Evolutionary conservation across 2,113 vertebrate genomes (phyloP).

Genomic region (Rhinichthys klamathensis): DNA sequence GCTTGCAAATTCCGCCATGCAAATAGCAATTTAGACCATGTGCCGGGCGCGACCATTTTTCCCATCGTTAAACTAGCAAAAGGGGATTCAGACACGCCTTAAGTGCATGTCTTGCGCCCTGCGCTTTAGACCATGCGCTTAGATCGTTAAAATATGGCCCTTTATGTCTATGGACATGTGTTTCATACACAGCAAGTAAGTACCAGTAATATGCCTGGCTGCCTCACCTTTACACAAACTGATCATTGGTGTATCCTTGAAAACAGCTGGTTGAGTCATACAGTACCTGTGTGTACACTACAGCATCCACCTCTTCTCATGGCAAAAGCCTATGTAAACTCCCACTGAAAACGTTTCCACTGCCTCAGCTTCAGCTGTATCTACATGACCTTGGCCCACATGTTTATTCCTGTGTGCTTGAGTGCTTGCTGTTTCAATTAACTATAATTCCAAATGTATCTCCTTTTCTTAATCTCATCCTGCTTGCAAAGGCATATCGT

Average conservation of each 20-base stretch:
- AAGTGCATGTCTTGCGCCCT: too few relatives aligned
- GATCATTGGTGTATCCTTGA: conserved; percentile 26
- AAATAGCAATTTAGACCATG: too few relatives aligned
- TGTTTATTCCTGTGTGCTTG: background rate
- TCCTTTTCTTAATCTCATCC: background rate
- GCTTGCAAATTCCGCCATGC: too few relatives aligned
- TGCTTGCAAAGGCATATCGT: background rate
- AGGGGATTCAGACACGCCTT: too few relatives aligned
- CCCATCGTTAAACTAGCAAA: too few relatives aligned
- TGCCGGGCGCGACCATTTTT: too few relatives aligned
- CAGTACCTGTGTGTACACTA: conserved; percentile 17
- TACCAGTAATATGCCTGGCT: background rate
- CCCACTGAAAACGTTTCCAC: background rate
- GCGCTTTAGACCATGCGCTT: too few relatives aligned
- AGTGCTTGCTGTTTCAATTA: conserved; percentile 28
- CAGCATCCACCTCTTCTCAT: conserved; percentile 26
- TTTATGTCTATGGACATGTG: background rate
- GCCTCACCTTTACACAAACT: conserved; percentile 22
- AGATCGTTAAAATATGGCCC: too few relatives aligned
- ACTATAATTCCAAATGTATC: conserved; percentile 7
- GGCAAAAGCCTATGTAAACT: conserved; percentile 17
- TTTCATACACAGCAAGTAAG: background rate
- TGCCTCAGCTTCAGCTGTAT: conserved; percentile 20
- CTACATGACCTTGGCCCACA: conserved; percentile 33
- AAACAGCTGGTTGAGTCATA: conserved; percentile 39